A percentile compares a stretch with the other conserved stretches of the same genome.
Conservation (phyloP, 1,140 invertebrate genomes). For the Ceratosolen fusciceps region DNA sequence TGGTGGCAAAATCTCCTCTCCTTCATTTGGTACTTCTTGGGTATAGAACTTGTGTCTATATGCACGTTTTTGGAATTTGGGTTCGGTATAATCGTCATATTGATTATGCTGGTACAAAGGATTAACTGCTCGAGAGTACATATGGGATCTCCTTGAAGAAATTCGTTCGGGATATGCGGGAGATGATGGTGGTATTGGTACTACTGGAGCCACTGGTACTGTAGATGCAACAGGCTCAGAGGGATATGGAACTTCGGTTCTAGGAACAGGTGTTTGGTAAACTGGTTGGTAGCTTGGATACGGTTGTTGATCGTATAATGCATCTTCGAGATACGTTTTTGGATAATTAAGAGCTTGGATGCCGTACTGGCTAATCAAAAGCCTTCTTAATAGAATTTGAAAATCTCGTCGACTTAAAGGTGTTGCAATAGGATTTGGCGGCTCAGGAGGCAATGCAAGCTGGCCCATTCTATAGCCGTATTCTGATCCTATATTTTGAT, state of each 20-base stretch:
- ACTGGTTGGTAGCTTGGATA: slow-evolving; percentile 63
- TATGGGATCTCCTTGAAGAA: slow-evolving; percentile 59
- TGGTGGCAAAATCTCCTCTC: slow-evolving; percentile 76
- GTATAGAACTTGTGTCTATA: slow-evolving; percentile 68
- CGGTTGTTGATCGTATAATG: slow-evolving; percentile 66
- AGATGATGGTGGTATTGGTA: background rate
- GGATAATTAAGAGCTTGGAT: slow-evolving; percentile 66
- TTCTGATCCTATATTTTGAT: slow-evolving; percentile 55
- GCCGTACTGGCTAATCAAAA: slow-evolving; percentile 67
- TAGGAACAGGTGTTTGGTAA: slow-evolving; percentile 57
- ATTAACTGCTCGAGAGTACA: slow-evolving; percentile 53
- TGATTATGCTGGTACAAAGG: slow-evolving; percentile 66
- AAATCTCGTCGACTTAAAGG: slow-evolving; percentile 67
- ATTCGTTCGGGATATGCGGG: slow-evolving; percentile 58
- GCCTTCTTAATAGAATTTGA: slow-evolving; percentile 62
- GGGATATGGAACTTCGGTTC: slow-evolving; percentile 69
- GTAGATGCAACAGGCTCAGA: slow-evolving; percentile 45
- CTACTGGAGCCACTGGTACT: slow-evolving; percentile 6
- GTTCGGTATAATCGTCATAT: slow-evolving; percentile 72
- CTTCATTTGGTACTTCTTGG: slow-evolving; percentile 61
- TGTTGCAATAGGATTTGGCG: slow-evolving; percentile 64
- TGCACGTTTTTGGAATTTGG: slow-evolving; percentile 62
- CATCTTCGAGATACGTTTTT: slow-evolving; percentile 66
- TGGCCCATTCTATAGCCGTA: slow-evolving; percentile 60
- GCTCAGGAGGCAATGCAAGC: slow-evolving; percentile 64